A percentile compares a stretch with the other conserved stretches of the same genome.
phyloP scores from a whole-genome alignment of 1,140 invertebrate genomes.

The Drosophila mojavensis region DNA sequence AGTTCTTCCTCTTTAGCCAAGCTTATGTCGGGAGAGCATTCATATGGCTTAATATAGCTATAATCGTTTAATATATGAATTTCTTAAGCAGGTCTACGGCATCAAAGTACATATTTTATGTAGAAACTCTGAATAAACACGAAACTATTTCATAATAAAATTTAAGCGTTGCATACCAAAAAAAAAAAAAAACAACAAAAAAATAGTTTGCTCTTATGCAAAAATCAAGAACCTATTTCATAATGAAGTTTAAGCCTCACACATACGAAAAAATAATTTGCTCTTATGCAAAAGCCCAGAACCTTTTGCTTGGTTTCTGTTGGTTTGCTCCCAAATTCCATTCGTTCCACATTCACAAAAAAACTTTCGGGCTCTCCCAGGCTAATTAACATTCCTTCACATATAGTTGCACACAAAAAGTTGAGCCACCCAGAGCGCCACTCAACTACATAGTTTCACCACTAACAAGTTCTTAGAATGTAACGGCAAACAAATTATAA shows the following conservation, averaged over 20 bases:
- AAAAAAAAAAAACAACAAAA: too few species aligned
- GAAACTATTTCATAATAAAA: too few species aligned
- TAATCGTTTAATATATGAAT: neutral
- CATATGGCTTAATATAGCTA: neutral
- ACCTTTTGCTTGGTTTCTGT: neutral
- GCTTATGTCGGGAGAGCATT: too few species aligned
- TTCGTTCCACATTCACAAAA: neutral
- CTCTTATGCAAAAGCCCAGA: neutral
- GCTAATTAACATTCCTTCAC: constrained; percentile 31
- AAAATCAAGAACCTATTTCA: too few species aligned
- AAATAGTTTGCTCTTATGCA: neutral
- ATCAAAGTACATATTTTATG: neutral
- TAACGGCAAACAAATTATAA: constrained; percentile 60
- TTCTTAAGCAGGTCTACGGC: neutral
- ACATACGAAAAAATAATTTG: too few species aligned
- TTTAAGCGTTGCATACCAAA: too few species aligned
- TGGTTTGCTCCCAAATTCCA: neutral
- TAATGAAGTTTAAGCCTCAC: too few species aligned
- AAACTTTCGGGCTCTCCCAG: neutral
- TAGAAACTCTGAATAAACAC: too few species aligned
- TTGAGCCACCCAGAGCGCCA: constrained; percentile 9
- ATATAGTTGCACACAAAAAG: constrained; percentile 2
- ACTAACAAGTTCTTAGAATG: constrained; percentile 32
- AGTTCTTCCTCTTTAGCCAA: neutral
- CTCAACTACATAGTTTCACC: constrained; percentile 14